Evolutionary conservation across 2,113 vertebrate species (phyloP).

Genomic region (Austrofundulus limnaeus): DNA sequence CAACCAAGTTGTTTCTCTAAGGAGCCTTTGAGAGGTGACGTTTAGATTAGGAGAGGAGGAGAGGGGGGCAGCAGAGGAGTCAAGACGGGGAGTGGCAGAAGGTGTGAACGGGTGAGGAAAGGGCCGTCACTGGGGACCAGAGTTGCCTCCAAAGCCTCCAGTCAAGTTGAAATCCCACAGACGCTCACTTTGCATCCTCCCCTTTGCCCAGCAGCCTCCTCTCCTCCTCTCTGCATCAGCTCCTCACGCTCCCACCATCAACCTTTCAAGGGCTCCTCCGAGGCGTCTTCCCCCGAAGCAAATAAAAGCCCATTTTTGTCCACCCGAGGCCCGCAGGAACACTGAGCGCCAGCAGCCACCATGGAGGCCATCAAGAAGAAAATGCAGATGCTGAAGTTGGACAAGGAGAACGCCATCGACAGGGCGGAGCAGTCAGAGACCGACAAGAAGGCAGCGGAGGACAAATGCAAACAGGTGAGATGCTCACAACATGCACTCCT

Average conservation of each 20-base stretch:
- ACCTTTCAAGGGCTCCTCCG: conserved; percentile 9
- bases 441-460: conserved; percentile 89
- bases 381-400: conserved; percentile 98
- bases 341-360: conserved; percentile 43
- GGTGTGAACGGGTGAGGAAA: conserved; percentile 58
- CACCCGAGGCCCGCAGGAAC: conserved; percentile 6
- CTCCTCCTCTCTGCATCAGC: conserved; percentile 46
- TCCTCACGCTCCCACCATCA: conserved; percentile 8
- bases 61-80: conserved; percentile 38
- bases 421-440: conserved; percentile 91
- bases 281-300: conserved; percentile 10
- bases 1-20: conserved; percentile 72
- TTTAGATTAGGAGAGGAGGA: conserved; percentile 42
- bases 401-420: conserved; percentile 95
- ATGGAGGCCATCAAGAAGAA: conserved; percentile 99
- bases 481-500: not conserved
- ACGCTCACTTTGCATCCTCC: conserved; percentile 66
- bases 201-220: conserved; percentile 30
- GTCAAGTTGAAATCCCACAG: conserved; percentile 77
- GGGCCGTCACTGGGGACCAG: conserved; percentile 76
- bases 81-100: conserved; percentile 59
- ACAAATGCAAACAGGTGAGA: conserved; percentile 91
- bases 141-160: conserved; percentile 74
- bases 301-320: not conserved
- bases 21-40: conserved; percentile 70